Evolutionary conservation across 2,113 vertebrate species (phyloP).

Genomic region (Phyllostomus discolor): DNA sequence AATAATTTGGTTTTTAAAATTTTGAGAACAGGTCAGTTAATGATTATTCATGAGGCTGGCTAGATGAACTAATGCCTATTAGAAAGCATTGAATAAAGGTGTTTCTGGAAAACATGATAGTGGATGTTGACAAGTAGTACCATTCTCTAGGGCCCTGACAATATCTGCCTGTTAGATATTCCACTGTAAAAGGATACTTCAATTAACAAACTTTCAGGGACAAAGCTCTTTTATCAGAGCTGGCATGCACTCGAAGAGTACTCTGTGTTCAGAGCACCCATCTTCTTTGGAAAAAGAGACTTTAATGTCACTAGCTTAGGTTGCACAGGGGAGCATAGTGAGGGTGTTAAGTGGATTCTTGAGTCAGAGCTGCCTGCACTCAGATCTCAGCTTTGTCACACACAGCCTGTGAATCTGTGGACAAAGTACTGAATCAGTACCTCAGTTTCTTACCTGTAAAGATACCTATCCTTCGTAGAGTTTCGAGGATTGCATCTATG

Average conservation of each 20-base stretch:
- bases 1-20: slow-evolving; percentile 26
- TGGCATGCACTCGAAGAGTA: background rate
- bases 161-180: background rate
- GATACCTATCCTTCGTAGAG: background rate
- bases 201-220: background rate
- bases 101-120: background rate
- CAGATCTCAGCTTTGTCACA: background rate
- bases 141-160: background rate
- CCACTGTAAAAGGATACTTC: background rate
- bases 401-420: background rate
- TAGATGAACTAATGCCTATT: background rate
- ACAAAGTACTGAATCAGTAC: background rate
- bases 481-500: background rate
- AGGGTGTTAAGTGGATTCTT: background rate
- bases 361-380: background rate
- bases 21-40: background rate
- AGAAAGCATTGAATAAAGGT: background rate
- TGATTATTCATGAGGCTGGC: background rate
- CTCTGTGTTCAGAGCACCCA: background rate
- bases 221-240: slow-evolving; percentile 25
- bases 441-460: background rate
- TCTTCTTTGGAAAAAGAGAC: slow-evolving; percentile 6
- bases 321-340: background rate
- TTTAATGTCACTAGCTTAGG: background rate
- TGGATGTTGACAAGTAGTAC: background rate